phyloP scores from a whole-genome alignment of 2,797 vertebrate species.

The Sylvilagus floridanus region DNA sequence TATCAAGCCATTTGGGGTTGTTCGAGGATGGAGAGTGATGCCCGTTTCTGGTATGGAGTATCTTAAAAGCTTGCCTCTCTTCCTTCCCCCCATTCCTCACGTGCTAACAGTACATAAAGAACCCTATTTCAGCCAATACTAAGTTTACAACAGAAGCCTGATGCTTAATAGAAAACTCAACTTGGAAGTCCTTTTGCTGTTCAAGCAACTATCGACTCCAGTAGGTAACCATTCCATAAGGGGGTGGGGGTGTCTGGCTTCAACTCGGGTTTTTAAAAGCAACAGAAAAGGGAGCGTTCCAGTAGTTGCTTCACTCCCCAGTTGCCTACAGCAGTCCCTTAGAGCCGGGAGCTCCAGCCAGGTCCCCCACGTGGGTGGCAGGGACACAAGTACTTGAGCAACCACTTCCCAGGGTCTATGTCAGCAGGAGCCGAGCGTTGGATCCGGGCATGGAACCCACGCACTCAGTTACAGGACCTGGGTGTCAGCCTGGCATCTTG shows the following conservation, averaged over 20 bases:
- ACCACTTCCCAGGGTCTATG: too few relatives aligned
- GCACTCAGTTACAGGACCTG: too few relatives aligned
- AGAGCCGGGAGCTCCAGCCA: too few relatives aligned
- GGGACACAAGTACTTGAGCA: too few relatives aligned
- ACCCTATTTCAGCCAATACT: background rate
- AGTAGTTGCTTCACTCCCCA: too few relatives aligned
- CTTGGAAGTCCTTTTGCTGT: too few relatives aligned
- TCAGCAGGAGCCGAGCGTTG: too few relatives aligned
- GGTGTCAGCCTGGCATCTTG: too few relatives aligned
- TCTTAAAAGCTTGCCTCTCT: background rate
- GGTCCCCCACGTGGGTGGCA: too few relatives aligned
- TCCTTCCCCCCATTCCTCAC: background rate
- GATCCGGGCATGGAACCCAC: too few relatives aligned
- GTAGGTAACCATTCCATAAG: background rate
- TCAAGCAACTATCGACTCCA: background rate
- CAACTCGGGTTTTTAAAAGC: background rate
- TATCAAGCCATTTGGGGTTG: background rate
- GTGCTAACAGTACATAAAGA: background rate
- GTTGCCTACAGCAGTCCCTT: too few relatives aligned
- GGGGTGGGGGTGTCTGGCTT: background rate
- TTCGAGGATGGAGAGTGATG: background rate
- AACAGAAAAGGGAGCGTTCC: too few relatives aligned
- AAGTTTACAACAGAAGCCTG: background rate
- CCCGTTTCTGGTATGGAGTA: background rate
- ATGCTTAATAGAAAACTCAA: conserved; percentile 33